Percentiles rank a stretch among this genome's conserved stretches.
Conservation (phyloP, 2,113 vertebrate genomes). For the Cyanoderma ruficeps region DNA sequence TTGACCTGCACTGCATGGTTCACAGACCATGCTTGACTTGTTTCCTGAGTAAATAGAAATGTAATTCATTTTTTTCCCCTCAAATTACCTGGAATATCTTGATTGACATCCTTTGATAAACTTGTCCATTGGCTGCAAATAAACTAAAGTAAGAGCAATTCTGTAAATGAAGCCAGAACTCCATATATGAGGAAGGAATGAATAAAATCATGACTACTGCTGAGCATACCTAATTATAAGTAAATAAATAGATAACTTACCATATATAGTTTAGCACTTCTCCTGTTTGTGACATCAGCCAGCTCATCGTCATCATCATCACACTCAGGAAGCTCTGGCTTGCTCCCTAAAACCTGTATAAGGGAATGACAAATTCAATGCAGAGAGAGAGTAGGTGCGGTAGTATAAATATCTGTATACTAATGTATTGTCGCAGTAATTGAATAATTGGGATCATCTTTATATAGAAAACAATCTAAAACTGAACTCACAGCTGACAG, state of each 20-base stretch:
- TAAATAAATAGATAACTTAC: conserved; percentile 52
- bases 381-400: not conserved
- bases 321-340: conserved; percentile 75
- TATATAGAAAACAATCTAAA: not conserved
- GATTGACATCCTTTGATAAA: not conserved
- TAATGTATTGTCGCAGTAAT: accelerated
- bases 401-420: not conserved
- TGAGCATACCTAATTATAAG: not conserved
- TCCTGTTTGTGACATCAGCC: conserved; percentile 88
- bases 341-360: conserved; percentile 83
- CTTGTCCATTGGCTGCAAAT: not conserved
- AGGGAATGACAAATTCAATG: not conserved
- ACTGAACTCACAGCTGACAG: not conserved
- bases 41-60: not conserved
- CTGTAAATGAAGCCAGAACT: not conserved
- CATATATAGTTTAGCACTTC: conserved; percentile 89
- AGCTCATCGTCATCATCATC: conserved; percentile 75
- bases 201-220: not conserved
- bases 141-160: not conserved
- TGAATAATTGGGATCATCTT: accelerated
- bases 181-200: not conserved
- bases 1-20: not conserved
- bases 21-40: not conserved
- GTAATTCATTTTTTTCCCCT: not conserved
- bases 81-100: not conserved